These are phyloP conservation scores for Drosophila pandora DNA, from an alignment of 1,140 invertebrate genomes.

Conservation along the genomic window DNA sequence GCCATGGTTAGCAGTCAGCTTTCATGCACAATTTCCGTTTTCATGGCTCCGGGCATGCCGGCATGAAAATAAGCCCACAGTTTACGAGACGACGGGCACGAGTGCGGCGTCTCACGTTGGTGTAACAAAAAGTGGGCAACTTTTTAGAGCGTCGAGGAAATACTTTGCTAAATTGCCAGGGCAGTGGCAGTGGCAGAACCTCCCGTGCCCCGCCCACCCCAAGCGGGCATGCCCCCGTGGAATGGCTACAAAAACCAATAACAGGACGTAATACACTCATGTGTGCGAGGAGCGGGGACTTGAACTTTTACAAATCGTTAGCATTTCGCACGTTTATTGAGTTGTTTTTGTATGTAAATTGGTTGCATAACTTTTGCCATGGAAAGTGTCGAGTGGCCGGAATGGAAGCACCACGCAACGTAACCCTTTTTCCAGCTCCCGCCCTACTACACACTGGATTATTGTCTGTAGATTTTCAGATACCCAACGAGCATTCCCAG, in stretches of 20 bases:
- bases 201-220: slow-evolving; percentile 1
- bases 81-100: slow-evolving; percentile 44
- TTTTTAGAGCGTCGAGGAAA: slow-evolving; percentile 75
- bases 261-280: slow-evolving; percentile 49
- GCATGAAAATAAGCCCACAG: slow-evolving; percentile 74
- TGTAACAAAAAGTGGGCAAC: slow-evolving; percentile 73
- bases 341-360: slow-evolving; percentile 82
- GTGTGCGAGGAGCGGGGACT: slow-evolving; percentile 27
- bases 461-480: slow-evolving; percentile 76
- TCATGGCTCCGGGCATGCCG: slow-evolving; percentile 54
- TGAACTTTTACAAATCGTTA: slow-evolving; percentile 80
- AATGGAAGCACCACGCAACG: slow-evolving; percentile 53
- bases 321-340: slow-evolving; percentile 82
- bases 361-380: slow-evolving; percentile 75
- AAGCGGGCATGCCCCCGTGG: slow-evolving; percentile 22
- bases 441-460: slow-evolving; percentile 68
- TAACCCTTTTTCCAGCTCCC: slow-evolving; percentile 56
- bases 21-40: slow-evolving; percentile 79
- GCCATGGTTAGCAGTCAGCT: slow-evolving; percentile 40
- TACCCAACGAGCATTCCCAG: slow-evolving; percentile 34
- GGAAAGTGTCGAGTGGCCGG: slow-evolving; percentile 70
- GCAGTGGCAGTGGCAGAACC: slow-evolving; percentile 19
- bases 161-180: slow-evolving; percentile 79
- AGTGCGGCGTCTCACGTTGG: slow-evolving; percentile 36
- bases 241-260: slow-evolving; percentile 66